Conservation (phyloP, 2,113 vertebrate species). For the Colinus virginianus region DNA sequence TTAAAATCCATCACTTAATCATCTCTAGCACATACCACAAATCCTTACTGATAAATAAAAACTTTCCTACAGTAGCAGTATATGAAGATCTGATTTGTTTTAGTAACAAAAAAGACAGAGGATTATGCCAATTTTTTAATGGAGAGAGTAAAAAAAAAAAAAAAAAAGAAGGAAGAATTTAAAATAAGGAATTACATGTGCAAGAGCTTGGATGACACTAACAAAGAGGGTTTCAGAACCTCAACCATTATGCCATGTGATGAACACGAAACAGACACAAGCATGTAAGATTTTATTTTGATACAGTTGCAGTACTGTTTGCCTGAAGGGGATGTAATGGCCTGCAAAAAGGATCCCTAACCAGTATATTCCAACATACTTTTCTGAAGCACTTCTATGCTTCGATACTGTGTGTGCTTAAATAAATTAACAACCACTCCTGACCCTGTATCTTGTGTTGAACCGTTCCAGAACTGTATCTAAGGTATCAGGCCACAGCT, state of each 20-base stretch:
- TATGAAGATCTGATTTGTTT: background rate
- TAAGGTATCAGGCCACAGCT: constrained; percentile 14
- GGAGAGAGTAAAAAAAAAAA: background rate
- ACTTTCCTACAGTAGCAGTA: background rate
- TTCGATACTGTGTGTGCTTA: background rate
- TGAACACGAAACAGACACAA: background rate
- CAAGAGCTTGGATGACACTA: background rate
- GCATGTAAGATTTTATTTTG: background rate
- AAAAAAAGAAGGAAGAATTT: background rate
- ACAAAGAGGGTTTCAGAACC: background rate
- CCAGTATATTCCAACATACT: background rate
- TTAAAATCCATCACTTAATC: constrained; percentile 4
- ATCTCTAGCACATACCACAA: background rate
- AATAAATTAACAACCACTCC: background rate
- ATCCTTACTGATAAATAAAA: background rate
- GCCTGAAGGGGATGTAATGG: background rate
- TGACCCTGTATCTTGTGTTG: background rate
- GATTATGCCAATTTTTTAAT: background rate
- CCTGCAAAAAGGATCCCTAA: background rate
- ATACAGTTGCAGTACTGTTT: background rate
- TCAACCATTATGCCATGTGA: background rate
- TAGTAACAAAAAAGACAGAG: background rate
- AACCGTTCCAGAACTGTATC: background rate
- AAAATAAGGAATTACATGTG: background rate
- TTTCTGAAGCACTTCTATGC: background rate